Base-by-base conservation (phyloP, 2,797 vertebrate species). In the Lepilemur ruficaudatus region DNA sequence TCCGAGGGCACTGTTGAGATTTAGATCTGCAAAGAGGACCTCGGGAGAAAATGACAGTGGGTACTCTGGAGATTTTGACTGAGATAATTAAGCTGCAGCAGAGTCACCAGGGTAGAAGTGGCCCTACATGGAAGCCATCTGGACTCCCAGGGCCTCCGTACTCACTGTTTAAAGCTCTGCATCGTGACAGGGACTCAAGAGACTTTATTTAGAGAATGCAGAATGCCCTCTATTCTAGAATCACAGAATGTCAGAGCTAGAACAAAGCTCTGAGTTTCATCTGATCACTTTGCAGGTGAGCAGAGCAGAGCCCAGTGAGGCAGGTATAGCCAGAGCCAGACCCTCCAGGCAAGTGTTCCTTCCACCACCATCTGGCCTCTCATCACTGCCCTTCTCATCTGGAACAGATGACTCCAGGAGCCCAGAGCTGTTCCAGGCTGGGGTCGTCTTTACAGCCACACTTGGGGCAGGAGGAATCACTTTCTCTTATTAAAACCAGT, bases 81-180 rank as follows among this genome's bases (percentile, higher is more conserved):
- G 76, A 92, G 95, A 93, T 97, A 93, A 97, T 94, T 67, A 95
- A 88, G 92, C 93, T 50, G 17, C 43, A 12, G 88, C 72, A 67
- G 75, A 76, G 48, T 81, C 93, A 65, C 79, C 20, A 28, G 90
- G 57, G 86, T 50, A 57, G 72, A 82, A 55, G 78, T 35, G 86
- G 90, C 69, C 79, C 93, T 50, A 17, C 20, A 11, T 61, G 80
- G 79, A 55, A 9, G 28, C 73, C 73, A 50, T 86, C 92, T 90
- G 92, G 79, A 79, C 41, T 82, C 90, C 92, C 70, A 80, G 86
- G 83, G 43, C 50, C 79, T 79, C 79, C 17, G 6, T 25, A 50
- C 5, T 82, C 55, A 52, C 12, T 10, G 84, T 72, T 43, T 72
- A 48, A 41, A 65, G 79, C 88, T 80, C 17, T 22, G 69, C 70